phyloP scores from a whole-genome alignment of 2,113 vertebrate species.

The Prolemur simus region DNA sequence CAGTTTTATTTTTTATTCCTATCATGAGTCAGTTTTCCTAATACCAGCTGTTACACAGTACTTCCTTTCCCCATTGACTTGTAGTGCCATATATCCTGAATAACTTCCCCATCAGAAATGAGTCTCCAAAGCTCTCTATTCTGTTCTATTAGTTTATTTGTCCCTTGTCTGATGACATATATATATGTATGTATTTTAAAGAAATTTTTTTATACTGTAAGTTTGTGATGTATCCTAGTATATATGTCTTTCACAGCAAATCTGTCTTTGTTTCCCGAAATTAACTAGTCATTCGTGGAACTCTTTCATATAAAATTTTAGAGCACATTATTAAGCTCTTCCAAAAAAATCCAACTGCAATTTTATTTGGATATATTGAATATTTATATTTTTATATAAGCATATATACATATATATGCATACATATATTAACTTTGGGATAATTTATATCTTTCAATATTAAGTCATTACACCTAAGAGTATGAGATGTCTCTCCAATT shows the following conservation, averaged over 20 bases:
- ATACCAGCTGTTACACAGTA: neutral
- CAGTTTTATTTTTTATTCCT: neutral
- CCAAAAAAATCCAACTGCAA: neutral
- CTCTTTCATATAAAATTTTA: neutral
- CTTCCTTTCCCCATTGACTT: neutral
- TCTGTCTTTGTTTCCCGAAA: neutral
- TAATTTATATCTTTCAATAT: neutral
- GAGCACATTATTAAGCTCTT: neutral
- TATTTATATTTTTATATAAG: neutral
- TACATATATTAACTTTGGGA: neutral
- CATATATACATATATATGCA: neutral
- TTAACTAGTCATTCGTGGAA: neutral
- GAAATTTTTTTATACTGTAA: neutral
- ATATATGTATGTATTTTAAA: neutral
- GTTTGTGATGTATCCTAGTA: neutral
- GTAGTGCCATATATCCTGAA: neutral
- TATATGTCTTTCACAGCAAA: neutral
- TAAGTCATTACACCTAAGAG: neutral
- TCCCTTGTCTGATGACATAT: neutral
- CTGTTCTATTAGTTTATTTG: neutral
- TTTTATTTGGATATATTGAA: neutral
- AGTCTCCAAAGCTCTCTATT: neutral
- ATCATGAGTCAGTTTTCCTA: neutral
- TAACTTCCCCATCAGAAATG: neutral
- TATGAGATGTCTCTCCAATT: neutral